Percentiles rank a stretch among this genome's conserved stretches.
These are phyloP conservation scores for Hippocampus abdominalis DNA, from an alignment of 2,113 vertebrate species.

Conservation along the genomic window DNA sequence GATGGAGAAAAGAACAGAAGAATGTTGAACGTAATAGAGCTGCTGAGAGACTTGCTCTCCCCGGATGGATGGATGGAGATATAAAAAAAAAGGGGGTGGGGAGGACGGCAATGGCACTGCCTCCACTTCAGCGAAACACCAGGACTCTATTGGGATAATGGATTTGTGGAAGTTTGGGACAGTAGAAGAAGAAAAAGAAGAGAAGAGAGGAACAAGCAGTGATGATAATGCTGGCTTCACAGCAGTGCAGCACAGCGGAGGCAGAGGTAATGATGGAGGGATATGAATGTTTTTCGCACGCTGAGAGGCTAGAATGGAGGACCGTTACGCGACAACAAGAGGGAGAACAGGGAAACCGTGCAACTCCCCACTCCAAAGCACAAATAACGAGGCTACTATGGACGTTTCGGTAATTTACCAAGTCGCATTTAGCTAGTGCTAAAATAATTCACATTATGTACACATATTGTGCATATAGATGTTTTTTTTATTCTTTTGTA, in stretches of 20 bases:
- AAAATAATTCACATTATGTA: not conserved
- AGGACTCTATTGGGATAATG: conserved; percentile 50
- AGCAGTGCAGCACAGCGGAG: conserved; percentile 48
- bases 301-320: conserved; percentile 14
- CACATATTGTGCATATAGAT: not conserved
- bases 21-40: conserved; percentile 42
- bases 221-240: conserved; percentile 48
- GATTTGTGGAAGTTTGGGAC: conserved; percentile 45
- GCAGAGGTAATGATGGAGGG: conserved; percentile 30
- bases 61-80: conserved; percentile 35
- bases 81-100: conserved; percentile 20
- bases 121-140: conserved; percentile 51
- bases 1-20: conserved; percentile 33
- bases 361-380: not conserved
- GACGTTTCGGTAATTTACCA: not conserved
- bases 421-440: not conserved
- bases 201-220: conserved; percentile 36
- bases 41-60: conserved; percentile 37
- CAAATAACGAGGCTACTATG: not conserved
- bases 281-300: conserved; percentile 31
- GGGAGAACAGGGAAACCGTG: conserved; percentile 14
- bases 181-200: conserved; percentile 10
- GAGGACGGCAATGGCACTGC: conserved; percentile 22
- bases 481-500: not conserved
- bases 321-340: not conserved